A percentile compares a stretch with the other conserved stretches of the same genome.
Evolutionary conservation across 2,113 vertebrate species (phyloP).

Genomic region (Pomatorhinus ruficollis): DNA sequence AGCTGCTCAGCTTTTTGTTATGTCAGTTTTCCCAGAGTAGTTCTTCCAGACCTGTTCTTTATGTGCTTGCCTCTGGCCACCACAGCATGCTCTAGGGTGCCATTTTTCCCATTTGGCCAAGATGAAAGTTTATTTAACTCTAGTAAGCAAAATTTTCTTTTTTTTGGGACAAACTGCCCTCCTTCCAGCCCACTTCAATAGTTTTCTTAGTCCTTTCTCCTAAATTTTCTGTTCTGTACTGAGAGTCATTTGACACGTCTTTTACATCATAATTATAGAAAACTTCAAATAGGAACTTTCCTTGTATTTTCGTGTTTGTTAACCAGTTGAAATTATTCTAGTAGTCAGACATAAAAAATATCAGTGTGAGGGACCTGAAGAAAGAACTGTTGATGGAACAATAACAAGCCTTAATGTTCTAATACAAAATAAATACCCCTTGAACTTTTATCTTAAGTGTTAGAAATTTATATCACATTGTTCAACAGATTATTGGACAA

Average conservation of each 20-base stretch:
- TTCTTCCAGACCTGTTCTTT: not conserved
- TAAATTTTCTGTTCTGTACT: not conserved
- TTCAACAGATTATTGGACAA: not conserved
- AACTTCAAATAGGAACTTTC: not conserved
- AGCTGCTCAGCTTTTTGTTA: not conserved
- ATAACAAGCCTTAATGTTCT: not conserved
- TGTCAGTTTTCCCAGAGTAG: not conserved
- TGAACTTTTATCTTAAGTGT: not conserved
- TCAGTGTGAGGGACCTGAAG: not conserved
- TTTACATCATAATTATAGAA: not conserved
- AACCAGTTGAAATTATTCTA: not conserved
- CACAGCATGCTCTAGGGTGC: not conserved
- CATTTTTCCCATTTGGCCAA: not conserved
- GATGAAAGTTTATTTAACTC: not conserved
- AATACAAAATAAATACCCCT: not conserved
- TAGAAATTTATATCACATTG: not conserved
- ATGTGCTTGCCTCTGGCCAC: not conserved
- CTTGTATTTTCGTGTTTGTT: not conserved
- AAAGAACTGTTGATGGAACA: not conserved
- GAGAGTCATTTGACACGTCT: not conserved
- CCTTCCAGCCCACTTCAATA: not conserved
- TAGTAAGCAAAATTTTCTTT: not conserved
- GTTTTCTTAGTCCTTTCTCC: not conserved
- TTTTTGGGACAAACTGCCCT: not conserved
- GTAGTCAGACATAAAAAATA: not conserved